Percentiles rank a stretch among this genome's conserved stretches.
These are phyloP conservation scores for Fundulus diaphanus DNA, from an alignment of 2,797 vertebrate species.

Conservation along the genomic window DNA sequence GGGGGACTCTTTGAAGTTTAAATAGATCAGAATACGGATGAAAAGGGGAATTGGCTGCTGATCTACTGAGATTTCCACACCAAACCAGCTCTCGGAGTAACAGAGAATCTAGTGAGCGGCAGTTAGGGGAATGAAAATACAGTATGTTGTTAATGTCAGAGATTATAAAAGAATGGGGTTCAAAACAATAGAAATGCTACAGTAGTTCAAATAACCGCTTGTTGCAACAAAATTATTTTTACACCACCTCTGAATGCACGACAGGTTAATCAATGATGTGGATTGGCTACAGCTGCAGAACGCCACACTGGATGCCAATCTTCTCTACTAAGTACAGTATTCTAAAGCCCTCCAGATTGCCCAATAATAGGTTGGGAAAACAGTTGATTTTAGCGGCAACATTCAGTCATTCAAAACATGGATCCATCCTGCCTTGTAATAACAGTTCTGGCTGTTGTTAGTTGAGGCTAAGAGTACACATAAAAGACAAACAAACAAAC, in stretches of 20 bases:
- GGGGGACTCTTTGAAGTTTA: neutral
- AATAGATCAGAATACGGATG: neutral
- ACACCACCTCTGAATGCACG: neutral
- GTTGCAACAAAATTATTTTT: neutral
- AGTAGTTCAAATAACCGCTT: neutral
- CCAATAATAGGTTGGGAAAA: neutral
- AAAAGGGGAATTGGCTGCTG: neutral
- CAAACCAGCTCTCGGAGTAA: neutral
- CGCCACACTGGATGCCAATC: neutral
- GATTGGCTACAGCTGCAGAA: neutral
- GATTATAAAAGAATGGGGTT: neutral
- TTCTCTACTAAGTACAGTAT: neutral
- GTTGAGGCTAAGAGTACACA: too few species aligned
- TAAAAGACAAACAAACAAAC: too few species aligned
- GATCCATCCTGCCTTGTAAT: neutral
- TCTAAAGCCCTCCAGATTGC: too few species aligned
- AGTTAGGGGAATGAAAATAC: neutral
- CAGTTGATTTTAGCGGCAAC: neutral
- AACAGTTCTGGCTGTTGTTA: neutral
- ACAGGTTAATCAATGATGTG: neutral
- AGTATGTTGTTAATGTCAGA: neutral
- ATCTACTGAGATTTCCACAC: neutral
- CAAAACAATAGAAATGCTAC: neutral
- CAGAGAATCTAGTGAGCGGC: neutral
- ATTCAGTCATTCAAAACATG: neutral